These are phyloP conservation scores for Pipistrellus nathusii DNA, from an alignment of 2,797 vertebrate species.

Conservation along the genomic window DNA sequence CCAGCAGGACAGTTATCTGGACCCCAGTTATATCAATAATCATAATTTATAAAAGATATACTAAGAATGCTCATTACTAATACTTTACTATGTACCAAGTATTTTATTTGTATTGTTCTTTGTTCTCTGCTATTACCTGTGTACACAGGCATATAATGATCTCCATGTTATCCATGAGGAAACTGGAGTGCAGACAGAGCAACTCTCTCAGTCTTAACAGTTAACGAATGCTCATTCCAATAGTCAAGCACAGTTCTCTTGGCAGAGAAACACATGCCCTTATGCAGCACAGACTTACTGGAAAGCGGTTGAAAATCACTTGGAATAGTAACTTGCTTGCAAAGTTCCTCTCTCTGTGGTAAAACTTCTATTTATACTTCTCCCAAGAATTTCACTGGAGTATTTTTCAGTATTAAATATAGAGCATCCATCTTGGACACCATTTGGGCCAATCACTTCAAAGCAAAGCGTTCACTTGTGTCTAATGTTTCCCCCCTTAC, in stretches of 20 bases:
- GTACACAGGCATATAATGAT: not conserved
- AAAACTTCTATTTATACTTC: not conserved
- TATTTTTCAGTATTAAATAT: not conserved
- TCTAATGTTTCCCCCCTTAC: not conserved
- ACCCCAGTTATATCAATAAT: not conserved
- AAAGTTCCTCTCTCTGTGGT: not conserved
- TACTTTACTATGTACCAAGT: not conserved
- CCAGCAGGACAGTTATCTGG: not conserved
- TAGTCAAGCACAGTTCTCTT: not conserved
- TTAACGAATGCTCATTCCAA: not conserved
- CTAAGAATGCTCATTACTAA: not conserved
- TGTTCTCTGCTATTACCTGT: not conserved
- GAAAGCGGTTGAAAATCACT: not conserved
- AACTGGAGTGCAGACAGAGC: not conserved
- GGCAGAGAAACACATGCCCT: not conserved
- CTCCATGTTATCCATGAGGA: not conserved
- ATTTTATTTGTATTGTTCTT: not conserved
- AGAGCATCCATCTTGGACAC: not conserved
- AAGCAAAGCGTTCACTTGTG: not conserved
- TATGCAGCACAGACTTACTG: not conserved
- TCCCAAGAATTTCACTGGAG: not conserved
- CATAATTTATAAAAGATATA: conserved; percentile 5
- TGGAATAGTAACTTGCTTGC: not conserved
- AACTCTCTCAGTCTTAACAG: not conserved
- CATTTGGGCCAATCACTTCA: not conserved